Percentiles rank a stretch among this genome's conserved stretches.
phyloP scores from a whole-genome alignment of 2,888 invertebrate species.

The Tryphoninae sp. region DNA sequence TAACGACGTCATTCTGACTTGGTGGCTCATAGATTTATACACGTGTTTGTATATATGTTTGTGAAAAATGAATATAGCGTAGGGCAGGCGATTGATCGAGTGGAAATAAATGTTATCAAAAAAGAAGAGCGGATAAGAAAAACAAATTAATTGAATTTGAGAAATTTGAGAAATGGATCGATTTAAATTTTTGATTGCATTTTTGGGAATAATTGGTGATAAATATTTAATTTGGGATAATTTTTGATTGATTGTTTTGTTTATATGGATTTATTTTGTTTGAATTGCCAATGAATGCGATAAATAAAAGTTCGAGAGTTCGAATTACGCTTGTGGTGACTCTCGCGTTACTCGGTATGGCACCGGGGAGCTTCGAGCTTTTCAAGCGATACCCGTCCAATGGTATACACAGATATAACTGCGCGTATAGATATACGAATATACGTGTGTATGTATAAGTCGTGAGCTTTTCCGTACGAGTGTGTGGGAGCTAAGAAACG shows the following conservation, averaged over 20 bases:
- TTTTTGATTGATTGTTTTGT: too few species aligned
- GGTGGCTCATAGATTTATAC: too few species aligned
- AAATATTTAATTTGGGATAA: too few species aligned
- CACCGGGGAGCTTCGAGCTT: slow-evolving; percentile 57
- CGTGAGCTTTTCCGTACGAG: slow-evolving; percentile 35
- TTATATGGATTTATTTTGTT: too few species aligned
- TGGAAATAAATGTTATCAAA: background rate
- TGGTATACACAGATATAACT: slow-evolving; percentile 47
- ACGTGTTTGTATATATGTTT: slow-evolving; percentile 13
- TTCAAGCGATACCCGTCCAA: slow-evolving; percentile 53
- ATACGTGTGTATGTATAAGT: background rate
- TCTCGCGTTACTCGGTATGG: slow-evolving; percentile 61
- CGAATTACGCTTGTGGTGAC: slow-evolving; percentile 56
- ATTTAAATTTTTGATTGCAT: too few species aligned
- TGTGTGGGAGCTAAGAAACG: slow-evolving; percentile 47
- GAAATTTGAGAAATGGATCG: too few species aligned
- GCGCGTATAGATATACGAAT: background rate
- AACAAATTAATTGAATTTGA: background rate
- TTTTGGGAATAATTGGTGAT: too few species aligned
- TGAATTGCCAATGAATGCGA: too few species aligned
- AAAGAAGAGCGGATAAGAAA: background rate
- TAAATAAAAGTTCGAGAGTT: slow-evolving; percentile 30
- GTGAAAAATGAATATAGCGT: slow-evolving; percentile 12
- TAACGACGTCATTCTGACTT: slow-evolving; percentile 37
- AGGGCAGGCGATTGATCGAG: background rate